phyloP scores from a whole-genome alignment of 2,797 vertebrate genomes.

The Fringilla coelebs region DNA sequence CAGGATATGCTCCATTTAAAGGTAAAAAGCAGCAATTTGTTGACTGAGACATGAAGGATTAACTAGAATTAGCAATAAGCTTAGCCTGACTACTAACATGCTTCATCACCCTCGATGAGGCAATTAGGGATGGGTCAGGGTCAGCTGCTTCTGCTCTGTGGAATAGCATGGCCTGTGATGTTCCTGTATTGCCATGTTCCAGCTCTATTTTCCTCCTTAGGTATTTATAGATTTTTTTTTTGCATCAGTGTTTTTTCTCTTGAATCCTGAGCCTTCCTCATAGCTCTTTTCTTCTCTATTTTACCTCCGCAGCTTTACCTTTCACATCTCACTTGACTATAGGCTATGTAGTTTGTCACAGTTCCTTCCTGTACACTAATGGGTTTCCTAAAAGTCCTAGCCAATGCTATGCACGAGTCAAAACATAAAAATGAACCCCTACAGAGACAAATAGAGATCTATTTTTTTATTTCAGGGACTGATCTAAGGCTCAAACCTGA shows the following conservation, averaged over 20 bases:
- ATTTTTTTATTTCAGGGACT: not conserved
- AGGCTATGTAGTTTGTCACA: not conserved
- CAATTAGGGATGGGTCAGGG: not conserved
- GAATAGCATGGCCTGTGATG: not conserved
- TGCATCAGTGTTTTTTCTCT: not conserved
- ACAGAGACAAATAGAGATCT: not conserved
- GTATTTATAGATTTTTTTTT: not conserved
- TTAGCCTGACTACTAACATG: not conserved
- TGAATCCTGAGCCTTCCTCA: not conserved
- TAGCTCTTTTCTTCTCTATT: not conserved
- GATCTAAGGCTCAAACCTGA: not conserved
- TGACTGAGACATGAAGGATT: not conserved
- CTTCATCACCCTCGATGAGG: rapidly evolving
- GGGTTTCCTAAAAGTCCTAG: not conserved
- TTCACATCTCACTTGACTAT: not conserved
- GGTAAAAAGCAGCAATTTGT: not conserved
- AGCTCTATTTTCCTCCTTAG: not conserved
- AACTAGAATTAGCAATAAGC: not conserved
- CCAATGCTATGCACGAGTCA: not conserved
- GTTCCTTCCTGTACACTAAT: not conserved
- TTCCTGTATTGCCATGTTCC: not conserved
- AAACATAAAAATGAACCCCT: not conserved
- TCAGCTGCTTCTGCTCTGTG: not conserved
- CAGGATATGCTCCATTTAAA: not conserved
- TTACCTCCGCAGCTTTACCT: not conserved